phyloP scores from a whole-genome alignment of 2,797 vertebrate genomes.

The Myripristis murdjan region DNA sequence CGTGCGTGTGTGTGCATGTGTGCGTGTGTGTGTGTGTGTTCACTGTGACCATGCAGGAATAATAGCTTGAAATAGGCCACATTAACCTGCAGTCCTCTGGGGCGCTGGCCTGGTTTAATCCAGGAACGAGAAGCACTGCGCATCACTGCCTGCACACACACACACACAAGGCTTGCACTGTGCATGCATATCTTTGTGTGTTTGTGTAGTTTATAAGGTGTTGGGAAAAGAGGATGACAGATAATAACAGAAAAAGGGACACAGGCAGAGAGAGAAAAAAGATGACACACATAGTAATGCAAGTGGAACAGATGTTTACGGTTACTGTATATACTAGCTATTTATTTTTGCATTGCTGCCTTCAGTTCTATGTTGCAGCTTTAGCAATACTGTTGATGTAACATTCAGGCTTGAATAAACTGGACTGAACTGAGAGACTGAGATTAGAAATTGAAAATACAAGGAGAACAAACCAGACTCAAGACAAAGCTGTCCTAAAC shows the following conservation, averaged over 20 bases:
- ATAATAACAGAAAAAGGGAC: slow-evolving; percentile 3
- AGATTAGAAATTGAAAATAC: slow-evolving; percentile 21
- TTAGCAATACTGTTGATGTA: slow-evolving; percentile 22
- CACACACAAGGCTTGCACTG: background rate
- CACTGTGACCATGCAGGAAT: slow-evolving; percentile 76
- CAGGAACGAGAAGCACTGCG: slow-evolving; percentile 57
- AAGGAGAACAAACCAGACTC: slow-evolving; percentile 16
- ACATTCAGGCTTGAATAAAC: slow-evolving; percentile 6
- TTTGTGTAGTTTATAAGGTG: slow-evolving; percentile 8
- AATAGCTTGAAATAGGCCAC: slow-evolving; percentile 81
- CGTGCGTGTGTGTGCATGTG: slow-evolving; percentile 5
- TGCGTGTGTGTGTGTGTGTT: slow-evolving; percentile 45
- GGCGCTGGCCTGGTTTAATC: slow-evolving; percentile 81
- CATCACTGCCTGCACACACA: slow-evolving; percentile 51
- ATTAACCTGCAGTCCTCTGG: slow-evolving; percentile 84
- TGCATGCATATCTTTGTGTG: slow-evolving; percentile 1
- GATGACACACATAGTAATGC: slow-evolving; percentile 1
- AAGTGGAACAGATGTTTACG: slow-evolving; percentile 10
- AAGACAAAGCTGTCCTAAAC: slow-evolving; percentile 25
- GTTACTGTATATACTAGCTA: background rate
- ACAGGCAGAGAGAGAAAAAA: slow-evolving; percentile 1
- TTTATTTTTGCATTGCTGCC: too few relatives aligned
- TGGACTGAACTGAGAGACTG: slow-evolving; percentile 15
- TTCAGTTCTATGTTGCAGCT: slow-evolving; percentile 8
- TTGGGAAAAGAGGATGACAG: background rate